Evolutionary conservation across 2,888 invertebrate genomes (phyloP).

Genomic region (Thymelicus sylvestris): DNA sequence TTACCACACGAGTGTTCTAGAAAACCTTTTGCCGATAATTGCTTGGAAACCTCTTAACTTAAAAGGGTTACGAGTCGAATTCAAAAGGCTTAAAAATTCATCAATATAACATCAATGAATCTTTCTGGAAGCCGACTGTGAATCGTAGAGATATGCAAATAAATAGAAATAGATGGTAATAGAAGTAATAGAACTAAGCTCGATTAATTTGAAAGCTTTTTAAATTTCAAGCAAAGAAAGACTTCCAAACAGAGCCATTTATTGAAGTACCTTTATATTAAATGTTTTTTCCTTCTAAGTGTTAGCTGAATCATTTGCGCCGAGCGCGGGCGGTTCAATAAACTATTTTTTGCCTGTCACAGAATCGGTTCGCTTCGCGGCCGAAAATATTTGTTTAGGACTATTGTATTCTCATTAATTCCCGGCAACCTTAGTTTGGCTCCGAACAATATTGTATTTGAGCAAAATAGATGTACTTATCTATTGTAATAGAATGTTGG

Average conservation of each 20-base stretch:
- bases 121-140: conserved; percentile 24
- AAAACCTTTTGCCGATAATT: conserved; percentile 24
- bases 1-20: background rate
- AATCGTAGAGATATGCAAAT: conserved; percentile 4
- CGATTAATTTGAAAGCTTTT: conserved; percentile 13
- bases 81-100: conserved; percentile 26
- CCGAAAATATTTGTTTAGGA: conserved; percentile 48
- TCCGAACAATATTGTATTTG: conserved; percentile 38
- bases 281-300: background rate
- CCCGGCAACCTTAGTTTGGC: conserved; percentile 37
- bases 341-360: conserved; percentile 41
- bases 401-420: conserved; percentile 41
- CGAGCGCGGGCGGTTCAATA: conserved; percentile 1
- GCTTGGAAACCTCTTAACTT: conserved; percentile 25
- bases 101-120: conserved; percentile 25
- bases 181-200: background rate
- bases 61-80: conserved; percentile 26
- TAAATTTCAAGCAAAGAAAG: background rate
- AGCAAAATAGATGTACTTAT: conserved; percentile 21
- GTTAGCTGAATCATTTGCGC: conserved; percentile 7
- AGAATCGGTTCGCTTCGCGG: conserved; percentile 36
- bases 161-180: conserved; percentile 7
- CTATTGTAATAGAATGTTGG: conserved; percentile 16
- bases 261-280: too few species aligned
- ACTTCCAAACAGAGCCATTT: background rate